Evolutionary conservation across 2,888 invertebrate species (phyloP), one percentile per base, ranked within the genome.

Genomic region (Tholera decimalis): DNA sequence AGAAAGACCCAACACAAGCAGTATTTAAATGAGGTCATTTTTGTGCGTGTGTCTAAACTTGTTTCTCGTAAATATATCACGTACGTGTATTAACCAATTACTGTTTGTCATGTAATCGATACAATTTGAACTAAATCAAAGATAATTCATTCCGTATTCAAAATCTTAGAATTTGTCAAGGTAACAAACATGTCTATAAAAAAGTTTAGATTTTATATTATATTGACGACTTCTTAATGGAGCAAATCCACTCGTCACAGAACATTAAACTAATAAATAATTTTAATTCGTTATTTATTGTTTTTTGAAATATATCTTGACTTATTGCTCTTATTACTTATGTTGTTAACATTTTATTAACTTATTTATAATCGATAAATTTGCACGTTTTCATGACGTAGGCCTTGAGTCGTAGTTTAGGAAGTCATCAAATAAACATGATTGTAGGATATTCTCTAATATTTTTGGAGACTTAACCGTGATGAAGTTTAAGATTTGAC

Each of bases 401-500:
- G 9, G 41, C 58, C 44, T 66, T 64, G 37, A 51, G 18, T 8
- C 13, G 15, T 43, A 50, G 41, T 18, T 28, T 30, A 43, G 33
- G 44, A 49, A 20, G 50, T 24, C 49, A 65, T 46, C 41, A 67
- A 53, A 58, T 54, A 41, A 30, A 66, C 24, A 44, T 60, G 50
- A 60, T 65, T 63, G 30, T 58, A 49, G 15, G 43, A 50, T 63
- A n/a, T n/a, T n/a, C n/a, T n/a, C n/a, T n/a, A n/a, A n/a, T n/a
- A n/a, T n/a, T n/a, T n/a, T n/a, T n/a, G n/a, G n/a, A n/a, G n/a
- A n/a, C n/a, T n/a, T n/a, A n/a, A n/a, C n/a, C 15, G 41, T 59
- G 18, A 47, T 39, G 13, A 44, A 55, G 28, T 68, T 47, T 33
- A 47, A 30, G 9, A 35, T 56, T 51, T 54, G 39, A 50, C 22